Conservation (phyloP, 2,797 vertebrate species). For the Darevskia nairensis region DNA sequence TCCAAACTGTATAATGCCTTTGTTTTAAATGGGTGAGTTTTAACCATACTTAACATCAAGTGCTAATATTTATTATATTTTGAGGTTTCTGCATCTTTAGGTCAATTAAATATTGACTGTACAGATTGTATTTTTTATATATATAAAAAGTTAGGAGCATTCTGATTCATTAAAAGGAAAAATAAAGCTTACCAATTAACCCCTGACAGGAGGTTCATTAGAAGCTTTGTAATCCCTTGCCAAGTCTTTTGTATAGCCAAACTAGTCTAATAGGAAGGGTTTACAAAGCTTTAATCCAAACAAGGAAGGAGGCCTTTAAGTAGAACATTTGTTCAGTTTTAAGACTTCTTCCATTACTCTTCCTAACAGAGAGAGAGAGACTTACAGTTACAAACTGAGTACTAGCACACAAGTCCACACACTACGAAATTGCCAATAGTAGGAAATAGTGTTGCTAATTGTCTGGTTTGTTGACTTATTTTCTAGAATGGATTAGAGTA, state of each 20-base stretch:
- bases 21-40: slow-evolving; percentile 53
- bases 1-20: slow-evolving; percentile 45
- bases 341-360: slow-evolving; percentile 76
- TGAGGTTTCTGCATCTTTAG: slow-evolving; percentile 62
- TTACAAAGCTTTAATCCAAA: slow-evolving; percentile 79
- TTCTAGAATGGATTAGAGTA: slow-evolving; percentile 64
- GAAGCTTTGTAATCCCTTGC: slow-evolving; percentile 80
- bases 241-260: slow-evolving; percentile 82
- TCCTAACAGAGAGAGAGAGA: slow-evolving; percentile 66
- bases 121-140: slow-evolving; percentile 68
- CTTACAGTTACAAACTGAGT: slow-evolving; percentile 73
- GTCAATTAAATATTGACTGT: slow-evolving; percentile 64
- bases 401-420: slow-evolving; percentile 62
- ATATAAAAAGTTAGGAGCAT: slow-evolving; percentile 64
- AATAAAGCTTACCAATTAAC: slow-evolving; percentile 83
- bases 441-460: slow-evolving; percentile 57
- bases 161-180: slow-evolving; percentile 79
- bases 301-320: slow-evolving; percentile 80
- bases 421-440: slow-evolving; percentile 56
- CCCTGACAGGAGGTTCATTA: slow-evolving; percentile 82
- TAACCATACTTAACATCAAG: slow-evolving; percentile 51
- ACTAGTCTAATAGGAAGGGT: slow-evolving; percentile 77
- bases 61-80: slow-evolving; percentile 60
- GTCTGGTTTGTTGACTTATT: slow-evolving; percentile 59
- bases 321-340: slow-evolving; percentile 82